Base-by-base conservation (phyloP, 2,797 vertebrate genomes). In the Danio choprae region DNA sequence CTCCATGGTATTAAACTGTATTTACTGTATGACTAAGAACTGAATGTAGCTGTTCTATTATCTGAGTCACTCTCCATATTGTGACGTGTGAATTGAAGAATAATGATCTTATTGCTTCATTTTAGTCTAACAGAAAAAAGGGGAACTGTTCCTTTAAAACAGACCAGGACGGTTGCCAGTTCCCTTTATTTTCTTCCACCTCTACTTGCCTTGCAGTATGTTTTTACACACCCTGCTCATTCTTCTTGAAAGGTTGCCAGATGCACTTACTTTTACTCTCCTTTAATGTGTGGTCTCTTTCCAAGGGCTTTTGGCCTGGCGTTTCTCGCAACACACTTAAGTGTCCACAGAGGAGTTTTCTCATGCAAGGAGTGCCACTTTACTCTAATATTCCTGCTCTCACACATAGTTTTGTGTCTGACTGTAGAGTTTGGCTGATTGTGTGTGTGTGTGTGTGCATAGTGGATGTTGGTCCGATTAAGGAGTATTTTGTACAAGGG, bases 171-270 rank as follows among this genome's bases (percentile, higher is more conserved):
- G 38, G 20, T 72, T 59, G 60, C 68, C 53, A 77, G 68, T 36
- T 29, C 60, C 22, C n/a, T 62, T 64, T 53, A 29, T 53, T 64
- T 38, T 44, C 44, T 48, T 7, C 59, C 15, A 29, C 36, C 5
- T 46, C 29, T 48, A 20, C 22, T 51, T 71, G 63, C 12, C 44
- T 44, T 67, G 18, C 70, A 16, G 62, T 67, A 18, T 72, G 70
- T 73, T 56, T 29, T 29, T 62, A 74, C 68, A 79, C 58, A 13
- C 59, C 48, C 36, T 58, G 40, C 50, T 48, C 48, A 43, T 50
- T 63, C 40, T 53, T 71, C 29, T 43, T 83, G 65, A 70, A 83
- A 53, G 75, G 64, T 84, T 84, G 83, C 75, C 80, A 84, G 80
- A 65, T 79, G 55, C 46, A 70, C 53, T 77, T 59, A 70, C 51